Conservation (phyloP, 2,797 vertebrate genomes). For the Sciurus vulgaris region DNA sequence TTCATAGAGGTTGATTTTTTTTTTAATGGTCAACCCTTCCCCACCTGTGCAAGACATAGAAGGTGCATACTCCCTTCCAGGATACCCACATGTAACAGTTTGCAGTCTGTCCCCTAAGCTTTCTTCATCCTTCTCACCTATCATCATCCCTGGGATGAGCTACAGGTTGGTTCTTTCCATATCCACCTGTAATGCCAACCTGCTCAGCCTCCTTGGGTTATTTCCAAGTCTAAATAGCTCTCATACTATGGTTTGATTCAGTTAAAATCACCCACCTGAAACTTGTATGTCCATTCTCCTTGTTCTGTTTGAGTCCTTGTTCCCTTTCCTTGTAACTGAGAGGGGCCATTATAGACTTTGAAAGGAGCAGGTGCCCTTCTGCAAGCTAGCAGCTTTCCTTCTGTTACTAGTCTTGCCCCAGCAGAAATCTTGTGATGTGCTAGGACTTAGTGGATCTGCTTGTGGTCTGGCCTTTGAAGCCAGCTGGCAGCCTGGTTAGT, state of each 20-base stretch:
- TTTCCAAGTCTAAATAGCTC: neutral
- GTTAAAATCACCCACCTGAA: neutral
- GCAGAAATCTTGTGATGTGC: neutral
- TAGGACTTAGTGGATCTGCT: neutral
- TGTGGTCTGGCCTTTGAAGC: neutral
- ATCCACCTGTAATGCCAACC: neutral
- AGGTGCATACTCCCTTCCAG: neutral
- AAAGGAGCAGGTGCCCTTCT: neutral
- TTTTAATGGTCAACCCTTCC: neutral
- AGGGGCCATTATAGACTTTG: neutral
- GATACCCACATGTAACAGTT: neutral
- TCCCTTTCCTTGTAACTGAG: neutral
- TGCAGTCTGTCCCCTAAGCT: neutral
- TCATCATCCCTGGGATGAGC: neutral
- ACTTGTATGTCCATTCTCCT: neutral
- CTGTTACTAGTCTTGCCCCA: neutral
- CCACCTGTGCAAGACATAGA: neutral
- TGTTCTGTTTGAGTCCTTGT: neutral
- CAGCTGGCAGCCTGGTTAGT: neutral
- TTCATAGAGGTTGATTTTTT: neutral
- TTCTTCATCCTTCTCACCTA: rapidly evolving
- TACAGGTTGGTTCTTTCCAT: neutral
- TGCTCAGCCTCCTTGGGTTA: neutral
- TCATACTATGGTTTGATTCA: neutral
- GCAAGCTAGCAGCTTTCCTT: neutral